phyloP scores from a whole-genome alignment of 2,113 vertebrate species.

The Raphicerus campestris region DNA sequence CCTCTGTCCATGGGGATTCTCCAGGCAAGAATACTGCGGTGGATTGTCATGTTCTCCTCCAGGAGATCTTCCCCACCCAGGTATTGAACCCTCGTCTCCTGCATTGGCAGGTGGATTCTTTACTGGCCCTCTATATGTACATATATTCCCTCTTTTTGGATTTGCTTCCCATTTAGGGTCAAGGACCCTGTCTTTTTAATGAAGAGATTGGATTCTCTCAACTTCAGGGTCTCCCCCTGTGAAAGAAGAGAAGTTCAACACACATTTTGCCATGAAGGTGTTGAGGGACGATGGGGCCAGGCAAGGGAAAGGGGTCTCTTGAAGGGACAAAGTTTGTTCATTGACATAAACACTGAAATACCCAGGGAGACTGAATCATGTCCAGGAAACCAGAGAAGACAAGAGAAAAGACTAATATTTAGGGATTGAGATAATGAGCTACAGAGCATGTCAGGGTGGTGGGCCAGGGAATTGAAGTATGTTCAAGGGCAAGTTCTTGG shows the following conservation, averaged over 20 bases:
- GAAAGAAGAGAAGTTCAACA: slow-evolving; percentile 26
- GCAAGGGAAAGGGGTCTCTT: slow-evolving; percentile 9
- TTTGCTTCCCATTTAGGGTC: neutral
- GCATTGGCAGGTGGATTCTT: neutral
- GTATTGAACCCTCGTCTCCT: neutral
- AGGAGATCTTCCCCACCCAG: neutral
- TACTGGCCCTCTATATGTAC: neutral
- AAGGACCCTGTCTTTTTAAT: neutral
- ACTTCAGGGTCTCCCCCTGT: neutral
- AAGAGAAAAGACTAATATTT: slow-evolving; percentile 63
- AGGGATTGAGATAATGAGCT: slow-evolving; percentile 62
- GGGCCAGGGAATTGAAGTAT: slow-evolving; percentile 48
- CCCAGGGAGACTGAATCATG: slow-evolving; percentile 56
- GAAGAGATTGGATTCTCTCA: neutral
- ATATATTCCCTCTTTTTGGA: neutral
- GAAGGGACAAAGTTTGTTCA: slow-evolving; percentile 37
- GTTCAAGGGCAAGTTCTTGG: slow-evolving; percentile 69
- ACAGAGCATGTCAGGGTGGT: slow-evolving; percentile 58
- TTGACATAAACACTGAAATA: slow-evolving; percentile 40
- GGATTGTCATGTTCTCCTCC: neutral
- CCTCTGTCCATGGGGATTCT: neutral
- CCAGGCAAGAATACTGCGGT: neutral
- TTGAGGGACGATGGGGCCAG: neutral
- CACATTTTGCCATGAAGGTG: neutral
- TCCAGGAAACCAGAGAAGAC: slow-evolving; percentile 64